Conservation (phyloP, 2,113 vertebrate genomes). For the Plecturocebus donacophilus region DNA sequence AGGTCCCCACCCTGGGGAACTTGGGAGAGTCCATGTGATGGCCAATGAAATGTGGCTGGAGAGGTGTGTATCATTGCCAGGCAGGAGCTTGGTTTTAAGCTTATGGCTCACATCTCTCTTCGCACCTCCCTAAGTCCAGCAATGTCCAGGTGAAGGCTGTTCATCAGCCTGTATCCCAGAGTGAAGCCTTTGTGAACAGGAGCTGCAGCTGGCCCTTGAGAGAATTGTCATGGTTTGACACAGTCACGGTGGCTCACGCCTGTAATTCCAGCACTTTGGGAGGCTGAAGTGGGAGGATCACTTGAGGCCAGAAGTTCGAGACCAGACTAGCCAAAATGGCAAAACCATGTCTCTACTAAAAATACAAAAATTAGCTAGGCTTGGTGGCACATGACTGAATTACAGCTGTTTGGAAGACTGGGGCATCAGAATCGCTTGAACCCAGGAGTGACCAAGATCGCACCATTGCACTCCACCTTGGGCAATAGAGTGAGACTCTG, state of each 20-base stretch:
- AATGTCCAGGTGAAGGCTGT: neutral
- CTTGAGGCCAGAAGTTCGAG: neutral
- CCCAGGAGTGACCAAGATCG: neutral
- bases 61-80: neutral
- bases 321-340: neutral
- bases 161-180: neutral
- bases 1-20: neutral
- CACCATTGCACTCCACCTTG: neutral
- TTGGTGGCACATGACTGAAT: neutral
- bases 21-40: neutral
- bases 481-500: neutral
- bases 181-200: neutral
- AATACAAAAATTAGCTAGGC: neutral
- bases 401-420: neutral
- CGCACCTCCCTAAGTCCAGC: neutral
- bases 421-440: neutral
- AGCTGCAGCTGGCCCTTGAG: no score
- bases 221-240: no score
- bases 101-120: neutral
- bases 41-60: neutral
- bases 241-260: neutral
- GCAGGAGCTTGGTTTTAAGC: neutral
- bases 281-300: neutral
- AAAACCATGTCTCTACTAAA: neutral
- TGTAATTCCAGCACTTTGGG: neutral